Conservation (phyloP, 2,113 vertebrate genomes). For the Rhinichthys klamathensis region DNA sequence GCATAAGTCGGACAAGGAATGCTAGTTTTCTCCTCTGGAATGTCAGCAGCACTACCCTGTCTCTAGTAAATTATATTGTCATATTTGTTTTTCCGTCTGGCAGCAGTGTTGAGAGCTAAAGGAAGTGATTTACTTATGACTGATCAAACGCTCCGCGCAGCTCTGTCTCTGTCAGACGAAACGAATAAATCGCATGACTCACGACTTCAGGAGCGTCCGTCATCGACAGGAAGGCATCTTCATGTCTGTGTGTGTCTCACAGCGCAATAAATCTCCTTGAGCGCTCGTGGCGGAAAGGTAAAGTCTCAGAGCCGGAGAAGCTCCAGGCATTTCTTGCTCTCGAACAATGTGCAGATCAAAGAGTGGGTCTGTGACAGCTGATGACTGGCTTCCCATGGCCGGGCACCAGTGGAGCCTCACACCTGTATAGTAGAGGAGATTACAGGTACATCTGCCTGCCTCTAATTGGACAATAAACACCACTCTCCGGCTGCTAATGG, state of each 20-base stretch:
- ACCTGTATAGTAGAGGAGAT: constrained; percentile 96
- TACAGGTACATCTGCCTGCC: constrained; percentile 88
- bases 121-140: constrained; percentile 73
- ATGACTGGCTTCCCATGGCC: constrained; percentile 86
- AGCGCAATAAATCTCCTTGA: constrained; percentile 81
- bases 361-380: constrained; percentile 81
- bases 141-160: constrained; percentile 70
- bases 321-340: constrained; percentile 65
- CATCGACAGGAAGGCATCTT: constrained; percentile 70
- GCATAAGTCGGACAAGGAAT: constrained; percentile 35
- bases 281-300: constrained; percentile 56
- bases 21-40: constrained; percentile 10
- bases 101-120: constrained; percentile 55
- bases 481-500: constrained; percentile 88
- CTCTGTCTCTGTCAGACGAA: constrained; percentile 62
- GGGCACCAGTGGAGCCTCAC: constrained; percentile 76
- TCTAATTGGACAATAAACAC: constrained; percentile 98
- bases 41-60: constrained; percentile 25
- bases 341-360: constrained; percentile 80
- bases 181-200: constrained; percentile 75
- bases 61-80: constrained; percentile 54
- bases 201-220: constrained; percentile 73
- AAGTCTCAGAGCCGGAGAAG: constrained; percentile 66
- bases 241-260: constrained; percentile 58
- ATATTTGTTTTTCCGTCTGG: constrained; percentile 63